These are phyloP conservation scores for Tringa solitaria DNA, from an alignment of 2,113 vertebrate species.

Conservation along the genomic window DNA sequence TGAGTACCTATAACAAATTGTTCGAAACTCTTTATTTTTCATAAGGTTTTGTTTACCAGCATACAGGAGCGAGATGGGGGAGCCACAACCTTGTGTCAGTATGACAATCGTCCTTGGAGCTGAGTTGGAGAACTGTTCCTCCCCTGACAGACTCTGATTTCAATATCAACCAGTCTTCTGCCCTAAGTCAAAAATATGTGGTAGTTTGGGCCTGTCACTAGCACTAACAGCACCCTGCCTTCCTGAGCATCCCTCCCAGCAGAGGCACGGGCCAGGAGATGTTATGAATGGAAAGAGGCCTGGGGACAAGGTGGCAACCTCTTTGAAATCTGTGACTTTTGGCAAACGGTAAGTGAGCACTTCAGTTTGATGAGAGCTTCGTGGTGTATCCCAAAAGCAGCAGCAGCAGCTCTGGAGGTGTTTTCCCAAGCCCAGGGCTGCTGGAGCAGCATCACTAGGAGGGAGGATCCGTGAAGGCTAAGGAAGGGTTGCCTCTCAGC, in stretches of 20 bases:
- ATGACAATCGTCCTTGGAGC: not conserved
- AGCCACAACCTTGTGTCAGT: fast-evolving
- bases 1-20: fast-evolving
- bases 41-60: not conserved
- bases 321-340: fast-evolving
- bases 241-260: not conserved
- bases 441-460: not conserved
- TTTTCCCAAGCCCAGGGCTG: not conserved
- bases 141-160: not conserved
- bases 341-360: fast-evolving
- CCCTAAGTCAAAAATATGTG: fast-evolving
- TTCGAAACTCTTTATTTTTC: not conserved
- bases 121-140: not conserved
- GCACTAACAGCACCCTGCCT: not conserved
- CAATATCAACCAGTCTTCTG: fast-evolving
- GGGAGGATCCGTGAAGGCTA: not conserved
- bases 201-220: not conserved
- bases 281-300: not conserved
- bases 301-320: not conserved
- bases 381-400: not conserved
- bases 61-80: not conserved
- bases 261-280: not conserved
- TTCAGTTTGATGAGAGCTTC: not conserved
- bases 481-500: not conserved
- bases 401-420: not conserved